Percentiles rank a stretch among this genome's conserved stretches.
Evolutionary conservation across 2,888 invertebrate species (phyloP).

Genomic region (Drosophila silvestris): DNA sequence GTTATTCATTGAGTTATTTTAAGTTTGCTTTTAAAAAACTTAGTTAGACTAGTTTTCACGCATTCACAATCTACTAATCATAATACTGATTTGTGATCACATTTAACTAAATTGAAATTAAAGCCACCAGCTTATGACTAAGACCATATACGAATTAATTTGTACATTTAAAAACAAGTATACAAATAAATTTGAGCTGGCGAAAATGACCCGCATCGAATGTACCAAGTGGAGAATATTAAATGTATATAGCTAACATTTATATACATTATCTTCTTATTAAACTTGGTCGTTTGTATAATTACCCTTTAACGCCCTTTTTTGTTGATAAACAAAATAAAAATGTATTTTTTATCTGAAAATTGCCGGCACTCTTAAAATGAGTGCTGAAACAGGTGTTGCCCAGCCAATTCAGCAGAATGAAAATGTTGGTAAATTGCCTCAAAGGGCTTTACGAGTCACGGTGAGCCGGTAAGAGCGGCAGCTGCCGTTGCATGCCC

Average conservation of each 20-base stretch:
- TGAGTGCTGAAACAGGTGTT: constrained; percentile 25
- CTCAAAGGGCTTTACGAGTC: constrained; percentile 1
- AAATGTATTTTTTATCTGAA: constrained; percentile 2
- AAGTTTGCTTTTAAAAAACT: background rate
- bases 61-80: background rate
- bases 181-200: background rate
- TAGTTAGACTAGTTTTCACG: background rate
- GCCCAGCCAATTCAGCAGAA: background rate
- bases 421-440: constrained; percentile 33
- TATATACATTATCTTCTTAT: background rate
- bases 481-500: constrained; percentile 8
- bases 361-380: constrained; percentile 10
- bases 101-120: background rate
- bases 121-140: background rate
- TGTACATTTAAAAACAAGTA: background rate
- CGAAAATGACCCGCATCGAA: background rate
- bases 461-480: background rate
- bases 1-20: background rate
- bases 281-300: background rate
- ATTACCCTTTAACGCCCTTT: background rate
- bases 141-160: too few relatives aligned
- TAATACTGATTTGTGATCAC: background rate
- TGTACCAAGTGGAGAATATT: background rate
- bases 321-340: background rate
- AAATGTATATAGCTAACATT: too few relatives aligned